A percentile compares a stretch with the other conserved stretches of the same genome.
These are phyloP conservation scores for Laothoe populi DNA, from an alignment of 2,888 invertebrate species.

Conservation along the genomic window DNA sequence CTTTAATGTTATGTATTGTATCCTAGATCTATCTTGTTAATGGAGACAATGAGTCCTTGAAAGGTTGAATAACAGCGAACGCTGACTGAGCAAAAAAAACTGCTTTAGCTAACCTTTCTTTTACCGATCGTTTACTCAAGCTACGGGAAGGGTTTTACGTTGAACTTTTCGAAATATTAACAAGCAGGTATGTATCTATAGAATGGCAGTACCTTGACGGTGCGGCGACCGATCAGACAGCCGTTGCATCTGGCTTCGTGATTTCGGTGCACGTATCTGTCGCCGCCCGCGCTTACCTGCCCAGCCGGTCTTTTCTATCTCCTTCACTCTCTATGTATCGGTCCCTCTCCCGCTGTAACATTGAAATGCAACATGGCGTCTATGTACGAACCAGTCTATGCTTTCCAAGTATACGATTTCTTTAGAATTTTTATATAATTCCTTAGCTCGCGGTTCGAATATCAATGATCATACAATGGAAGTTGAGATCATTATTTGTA, in stretches of 20 bases:
- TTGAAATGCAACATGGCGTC: slow-evolving; percentile 29
- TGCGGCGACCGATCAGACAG: slow-evolving; percentile 44
- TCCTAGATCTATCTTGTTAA: too few species aligned
- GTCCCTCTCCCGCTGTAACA: slow-evolving; percentile 44
- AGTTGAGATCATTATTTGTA: slow-evolving; percentile 12
- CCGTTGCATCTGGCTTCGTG: slow-evolving; percentile 64
- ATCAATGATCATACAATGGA: slow-evolving; percentile 22
- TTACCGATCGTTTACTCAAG: slow-evolving; percentile 12
- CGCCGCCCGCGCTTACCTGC: slow-evolving; percentile 59
- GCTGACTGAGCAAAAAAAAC: slow-evolving; percentile 13
- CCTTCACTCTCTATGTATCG: slow-evolving; percentile 37
- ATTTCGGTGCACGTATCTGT: slow-evolving; percentile 58
- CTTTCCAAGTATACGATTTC: slow-evolving; percentile 24
- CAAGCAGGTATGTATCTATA: slow-evolving; percentile 34
- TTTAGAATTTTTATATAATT: slow-evolving; percentile 24
- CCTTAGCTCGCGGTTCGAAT: slow-evolving; percentile 24
- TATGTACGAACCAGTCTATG: slow-evolving; percentile 31
- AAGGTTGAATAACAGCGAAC: slow-evolving; percentile 2
- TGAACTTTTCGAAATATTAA: slow-evolving; percentile 34
- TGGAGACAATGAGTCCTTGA: not conserved
- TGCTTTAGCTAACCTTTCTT: slow-evolving; percentile 26
- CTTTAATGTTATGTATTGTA: not conserved
- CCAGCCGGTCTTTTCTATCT: slow-evolving; percentile 59
- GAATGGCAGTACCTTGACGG: slow-evolving; percentile 31
- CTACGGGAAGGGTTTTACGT: slow-evolving; percentile 32